Conservation (phyloP, 2,113 vertebrate species). For the Cranoglanis bouderius region DNA sequence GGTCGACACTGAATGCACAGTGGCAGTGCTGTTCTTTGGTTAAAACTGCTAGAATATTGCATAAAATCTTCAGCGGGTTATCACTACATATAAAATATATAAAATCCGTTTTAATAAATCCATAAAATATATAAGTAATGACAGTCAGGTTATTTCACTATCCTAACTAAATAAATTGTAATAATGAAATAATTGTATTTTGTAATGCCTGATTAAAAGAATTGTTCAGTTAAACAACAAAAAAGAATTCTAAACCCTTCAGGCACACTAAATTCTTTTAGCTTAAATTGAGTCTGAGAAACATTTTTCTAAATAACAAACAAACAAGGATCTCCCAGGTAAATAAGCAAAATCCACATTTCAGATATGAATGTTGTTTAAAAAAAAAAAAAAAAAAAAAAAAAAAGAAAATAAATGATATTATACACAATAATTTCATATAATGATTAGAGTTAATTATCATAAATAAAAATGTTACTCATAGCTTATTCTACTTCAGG, state of each 20-base stretch:
- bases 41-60: background rate
- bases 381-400: background rate
- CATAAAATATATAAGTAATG: background rate
- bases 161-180: background rate
- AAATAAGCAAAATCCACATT: background rate
- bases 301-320: background rate
- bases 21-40: background rate
- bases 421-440: background rate
- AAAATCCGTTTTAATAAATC: background rate
- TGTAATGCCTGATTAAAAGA: background rate
- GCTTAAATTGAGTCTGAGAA: background rate
- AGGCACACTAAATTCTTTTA: background rate
- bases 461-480: background rate
- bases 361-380: background rate
- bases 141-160: background rate
- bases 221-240: background rate
- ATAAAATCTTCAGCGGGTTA: background rate
- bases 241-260: background rate
- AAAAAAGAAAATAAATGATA: too few relatives aligned
- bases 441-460: conserved; percentile 3
- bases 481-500: background rate
- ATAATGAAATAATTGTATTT: background rate
- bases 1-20: background rate
- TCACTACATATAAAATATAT: background rate
- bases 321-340: background rate